These are phyloP conservation scores for Poecilia velifera DNA, from an alignment of 2,797 vertebrate species.

Conservation along the genomic window DNA sequence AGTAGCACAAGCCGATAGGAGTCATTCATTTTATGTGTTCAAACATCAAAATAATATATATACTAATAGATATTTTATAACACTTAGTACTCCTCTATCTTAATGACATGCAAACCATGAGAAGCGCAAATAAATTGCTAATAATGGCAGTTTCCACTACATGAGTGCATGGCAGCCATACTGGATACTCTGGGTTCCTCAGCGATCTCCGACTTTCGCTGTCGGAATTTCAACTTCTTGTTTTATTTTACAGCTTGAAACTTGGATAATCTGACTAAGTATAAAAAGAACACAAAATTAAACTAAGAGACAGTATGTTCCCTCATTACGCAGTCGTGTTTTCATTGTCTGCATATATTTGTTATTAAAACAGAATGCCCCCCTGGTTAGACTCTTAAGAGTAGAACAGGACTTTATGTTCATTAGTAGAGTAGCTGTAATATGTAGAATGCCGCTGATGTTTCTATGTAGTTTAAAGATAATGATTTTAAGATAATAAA, in stretches of 20 bases:
- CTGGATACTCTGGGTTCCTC: background rate
- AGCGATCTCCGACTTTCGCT: too few species aligned
- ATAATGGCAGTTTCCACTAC: background rate
- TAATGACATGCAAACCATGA: background rate
- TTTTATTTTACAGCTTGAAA: background rate
- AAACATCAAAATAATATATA: background rate
- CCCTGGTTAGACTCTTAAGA: background rate
- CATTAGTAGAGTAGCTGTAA: background rate
- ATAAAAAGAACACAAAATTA: background rate
- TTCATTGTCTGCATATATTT: background rate
- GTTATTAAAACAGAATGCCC: background rate
- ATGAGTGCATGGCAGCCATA: background rate
- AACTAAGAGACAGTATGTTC: background rate
- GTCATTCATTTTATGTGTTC: background rate
- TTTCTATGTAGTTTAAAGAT: background rate
- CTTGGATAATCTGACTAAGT: background rate
- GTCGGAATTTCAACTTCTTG: background rate
- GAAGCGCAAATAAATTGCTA: background rate
- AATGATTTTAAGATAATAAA: background rate
- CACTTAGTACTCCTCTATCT: background rate
- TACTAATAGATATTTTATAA: background rate
- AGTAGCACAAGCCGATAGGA: background rate
- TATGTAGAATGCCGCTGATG: background rate
- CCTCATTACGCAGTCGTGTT: background rate
- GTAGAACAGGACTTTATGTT: background rate